A percentile compares a stretch with the other conserved stretches of the same genome.
phyloP scores from a whole-genome alignment of 2,113 vertebrate species.

The Cebidichthys violaceus region DNA sequence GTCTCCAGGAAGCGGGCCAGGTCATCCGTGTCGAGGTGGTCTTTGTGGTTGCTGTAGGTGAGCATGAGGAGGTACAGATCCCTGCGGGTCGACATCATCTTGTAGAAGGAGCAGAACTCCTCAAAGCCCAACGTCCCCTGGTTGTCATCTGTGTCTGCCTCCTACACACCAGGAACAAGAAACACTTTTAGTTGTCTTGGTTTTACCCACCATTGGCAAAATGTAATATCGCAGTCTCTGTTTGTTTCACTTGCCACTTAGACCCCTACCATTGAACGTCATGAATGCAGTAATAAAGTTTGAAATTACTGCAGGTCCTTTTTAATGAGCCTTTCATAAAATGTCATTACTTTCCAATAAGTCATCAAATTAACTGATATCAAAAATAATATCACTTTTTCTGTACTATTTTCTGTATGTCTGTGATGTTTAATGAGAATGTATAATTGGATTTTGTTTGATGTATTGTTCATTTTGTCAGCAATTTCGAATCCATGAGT shows the following conservation, averaged over 20 bases:
- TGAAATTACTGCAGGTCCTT: not conserved
- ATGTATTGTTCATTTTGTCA: too few species aligned
- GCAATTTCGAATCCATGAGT: not conserved
- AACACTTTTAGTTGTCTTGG: not conserved
- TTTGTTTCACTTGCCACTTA: not conserved
- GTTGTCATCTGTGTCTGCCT: conserved; percentile 95
- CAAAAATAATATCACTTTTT: not conserved
- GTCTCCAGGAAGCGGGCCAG: conserved; percentile 90
- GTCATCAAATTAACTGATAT: not conserved
- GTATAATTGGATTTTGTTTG: too few species aligned
- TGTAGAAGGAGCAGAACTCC: conserved; percentile 98
- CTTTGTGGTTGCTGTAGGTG: conserved; percentile 97
- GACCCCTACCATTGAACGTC: not conserved
- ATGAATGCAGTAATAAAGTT: not conserved
- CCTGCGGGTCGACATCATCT: conserved; percentile 97
- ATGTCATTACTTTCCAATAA: not conserved
- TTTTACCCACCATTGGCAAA: not conserved
- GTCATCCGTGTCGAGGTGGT: conserved; percentile 88
- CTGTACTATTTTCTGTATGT: too few species aligned
- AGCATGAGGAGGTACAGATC: conserved; percentile 98
- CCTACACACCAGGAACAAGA: conserved; percentile 76
- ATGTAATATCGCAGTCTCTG: not conserved
- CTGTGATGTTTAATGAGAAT: too few species aligned
- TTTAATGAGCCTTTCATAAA: not conserved
- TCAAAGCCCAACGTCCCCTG: conserved; percentile 94